phyloP scores from a whole-genome alignment of 2,888 invertebrate genomes.

The Aphodius sticticus region DNA sequence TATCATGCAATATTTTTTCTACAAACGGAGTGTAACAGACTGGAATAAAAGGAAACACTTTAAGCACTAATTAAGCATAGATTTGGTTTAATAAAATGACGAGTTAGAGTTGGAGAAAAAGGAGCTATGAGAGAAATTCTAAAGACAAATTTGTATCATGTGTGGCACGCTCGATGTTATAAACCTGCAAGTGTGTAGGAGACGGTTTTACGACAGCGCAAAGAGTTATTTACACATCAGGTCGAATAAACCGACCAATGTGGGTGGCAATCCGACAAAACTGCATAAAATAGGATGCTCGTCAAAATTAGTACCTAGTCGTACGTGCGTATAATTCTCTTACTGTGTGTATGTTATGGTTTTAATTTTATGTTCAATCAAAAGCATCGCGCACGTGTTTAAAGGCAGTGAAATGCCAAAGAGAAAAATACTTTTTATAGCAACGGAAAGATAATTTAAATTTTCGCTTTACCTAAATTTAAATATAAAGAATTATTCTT shows the following conservation, averaged over 20 bases:
- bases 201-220: not conserved
- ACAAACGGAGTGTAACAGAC: no score
- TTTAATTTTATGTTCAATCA: not conserved
- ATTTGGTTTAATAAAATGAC: no score
- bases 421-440: no score
- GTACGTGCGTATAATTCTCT: not conserved
- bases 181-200: conserved; percentile 17
- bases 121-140: not conserved
- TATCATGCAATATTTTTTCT: no score
- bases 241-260: conserved; percentile 20
- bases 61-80: no score
- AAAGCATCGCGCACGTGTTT: not conserved
- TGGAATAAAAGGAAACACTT: no score
- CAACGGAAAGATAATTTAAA: no score
- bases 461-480: no score
- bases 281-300: not conserved
- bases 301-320: not conserved
- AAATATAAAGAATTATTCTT: no score
- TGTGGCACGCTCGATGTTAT: not conserved
- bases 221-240: conserved; percentile 19
- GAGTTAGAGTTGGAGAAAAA: no score
- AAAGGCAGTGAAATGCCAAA: not conserved
- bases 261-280: conserved; percentile 9
- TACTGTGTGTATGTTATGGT: not conserved
- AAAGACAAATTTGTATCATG: not conserved